A percentile compares a stretch with the other conserved stretches of the same genome.
Conservation (phyloP, 2,797 vertebrate genomes). For the Dryobates pubescens region DNA sequence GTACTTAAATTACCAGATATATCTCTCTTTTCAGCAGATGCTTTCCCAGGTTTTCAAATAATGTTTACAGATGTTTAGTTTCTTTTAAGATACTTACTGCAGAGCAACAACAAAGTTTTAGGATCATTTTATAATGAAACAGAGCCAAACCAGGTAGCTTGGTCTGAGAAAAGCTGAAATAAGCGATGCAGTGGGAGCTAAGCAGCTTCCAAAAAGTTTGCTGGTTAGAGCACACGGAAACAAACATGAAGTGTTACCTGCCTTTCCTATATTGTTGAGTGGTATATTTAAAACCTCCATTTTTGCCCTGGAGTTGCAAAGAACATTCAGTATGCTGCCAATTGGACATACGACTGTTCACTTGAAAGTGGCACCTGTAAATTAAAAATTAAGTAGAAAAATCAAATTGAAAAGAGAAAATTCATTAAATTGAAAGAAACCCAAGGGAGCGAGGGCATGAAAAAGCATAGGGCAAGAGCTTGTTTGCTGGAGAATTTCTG, state of each 20-base stretch:
- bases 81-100: background rate
- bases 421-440: slow-evolving; percentile 35
- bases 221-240: background rate
- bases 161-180: background rate
- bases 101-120: background rate
- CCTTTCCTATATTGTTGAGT: slow-evolving; percentile 1
- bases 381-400: slow-evolving; percentile 44
- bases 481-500: slow-evolving; percentile 1
- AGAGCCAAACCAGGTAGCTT: background rate
- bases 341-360: slow-evolving; percentile 1
- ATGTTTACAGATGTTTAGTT: background rate
- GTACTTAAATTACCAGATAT: background rate
- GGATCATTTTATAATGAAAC: background rate
- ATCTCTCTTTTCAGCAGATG: background rate
- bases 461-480: background rate
- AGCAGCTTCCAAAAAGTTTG: background rate
- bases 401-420: slow-evolving; percentile 38
- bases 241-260: background rate
- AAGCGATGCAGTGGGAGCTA: background rate
- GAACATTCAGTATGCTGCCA: background rate
- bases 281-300: slow-evolving; percentile 28
- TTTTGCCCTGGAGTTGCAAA: slow-evolving; percentile 16
- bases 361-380: slow-evolving; percentile 1
- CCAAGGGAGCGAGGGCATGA: background rate
- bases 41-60: background rate